Evolutionary conservation across 2,797 vertebrate genomes (phyloP), one percentile per base, ranked within the genome.

Genomic region (Gadopsis marmoratus): DNA sequence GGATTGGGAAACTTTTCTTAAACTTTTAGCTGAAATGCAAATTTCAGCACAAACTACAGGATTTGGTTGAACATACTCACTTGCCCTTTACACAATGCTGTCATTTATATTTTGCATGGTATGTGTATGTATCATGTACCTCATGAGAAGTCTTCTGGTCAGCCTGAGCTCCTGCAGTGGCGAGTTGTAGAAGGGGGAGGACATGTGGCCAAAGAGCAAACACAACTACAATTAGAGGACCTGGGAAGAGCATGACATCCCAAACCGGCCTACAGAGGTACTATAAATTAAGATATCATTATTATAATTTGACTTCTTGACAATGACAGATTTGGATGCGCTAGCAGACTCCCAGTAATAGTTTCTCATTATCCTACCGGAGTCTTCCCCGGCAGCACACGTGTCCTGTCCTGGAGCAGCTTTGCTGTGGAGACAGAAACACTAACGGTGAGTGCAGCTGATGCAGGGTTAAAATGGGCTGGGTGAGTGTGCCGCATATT

Each of bases 61-160:
- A 35, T 45, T 43, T 51, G 8, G 35, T 3, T 53, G 16, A 65
- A 13, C 21, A 26, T 13, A 45, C 21, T 31, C 17, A 47, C 2
- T 3, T 35, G 12, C 4, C 17, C 5, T n/a, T 55, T 45, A 55
- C 16, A 37, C 37, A 62, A 23, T 26, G n/a, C 29, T 58, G 0
- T 26, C 6, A 37, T 41, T n/a, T 12, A 21, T 23, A 13, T 67
- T 53, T 53, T 9, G 35, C 2, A 53, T 29, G 0, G 19, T 75
- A 4, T 59, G 33, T 33, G 5, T 39, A 2, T 60, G 45, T 12
- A 39, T 31, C 6, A 41, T 1, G 4, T 83, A 94, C 92, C 92
- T 93, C 82, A 26, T 84, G 65, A n/a, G 71, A 69, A 2, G 55
- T 67, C 71, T 77, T 88, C 58, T 83, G 78, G 35, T 89, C 76